Evolutionary conservation across 2,888 invertebrate genomes (phyloP).

Genomic region (Synergus japonicus): DNA sequence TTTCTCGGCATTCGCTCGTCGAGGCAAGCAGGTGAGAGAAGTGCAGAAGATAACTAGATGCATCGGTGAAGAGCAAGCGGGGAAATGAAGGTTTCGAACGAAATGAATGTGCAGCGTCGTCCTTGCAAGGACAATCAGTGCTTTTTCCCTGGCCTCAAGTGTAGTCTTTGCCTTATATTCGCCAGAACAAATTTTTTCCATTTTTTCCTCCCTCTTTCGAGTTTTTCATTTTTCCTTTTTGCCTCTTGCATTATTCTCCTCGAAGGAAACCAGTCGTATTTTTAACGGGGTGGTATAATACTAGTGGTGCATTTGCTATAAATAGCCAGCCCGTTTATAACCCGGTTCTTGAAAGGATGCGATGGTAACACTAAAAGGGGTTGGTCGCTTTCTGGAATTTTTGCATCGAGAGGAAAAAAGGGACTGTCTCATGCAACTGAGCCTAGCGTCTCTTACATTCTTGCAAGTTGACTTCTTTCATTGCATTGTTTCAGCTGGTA

Average conservation of each 20-base stretch:
- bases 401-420: conserved; percentile 9
- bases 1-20: too few relatives aligned
- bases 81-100: conserved; percentile 23
- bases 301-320: conserved; percentile 27
- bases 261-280: conserved; percentile 29
- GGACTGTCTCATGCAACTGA: not conserved
- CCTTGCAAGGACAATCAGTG: conserved; percentile 35
- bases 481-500: too few relatives aligned
- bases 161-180: conserved; percentile 26
- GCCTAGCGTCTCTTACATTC: not conserved
- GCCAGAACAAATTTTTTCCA: conserved; percentile 13
- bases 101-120: conserved; percentile 15
- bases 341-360: conserved; percentile 31
- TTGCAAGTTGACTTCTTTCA: too few relatives aligned
- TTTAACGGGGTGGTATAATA: conserved; percentile 35
- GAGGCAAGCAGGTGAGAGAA: conserved; percentile 29
- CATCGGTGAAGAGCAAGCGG: not conserved
- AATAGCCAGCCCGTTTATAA: conserved; percentile 25
- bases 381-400: conserved; percentile 32
- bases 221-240: not conserved
- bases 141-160: conserved; percentile 17
- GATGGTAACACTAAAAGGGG: conserved; percentile 17
- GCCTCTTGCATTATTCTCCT: conserved; percentile 17
- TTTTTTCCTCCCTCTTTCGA: conserved; percentile 25
- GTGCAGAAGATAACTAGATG: conserved; percentile 22